Evolutionary conservation across 1,140 invertebrate species (phyloP), one percentile per base, ranked within the genome.

Genomic region (Venustaconcha ellipsiformis): DNA sequence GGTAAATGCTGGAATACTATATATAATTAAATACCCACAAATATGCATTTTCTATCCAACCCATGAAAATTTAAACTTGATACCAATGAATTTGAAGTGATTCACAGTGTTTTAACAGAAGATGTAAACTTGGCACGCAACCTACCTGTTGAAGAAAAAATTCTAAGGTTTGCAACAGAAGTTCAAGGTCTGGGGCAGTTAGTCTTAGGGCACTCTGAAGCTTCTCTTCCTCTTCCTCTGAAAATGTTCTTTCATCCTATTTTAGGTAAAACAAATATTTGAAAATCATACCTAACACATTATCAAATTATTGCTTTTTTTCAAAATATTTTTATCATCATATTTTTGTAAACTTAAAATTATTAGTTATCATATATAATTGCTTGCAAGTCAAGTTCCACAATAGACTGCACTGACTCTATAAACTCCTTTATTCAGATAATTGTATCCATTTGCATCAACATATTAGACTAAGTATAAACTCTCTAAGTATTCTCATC

Each of bases 81-180:
- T 48, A 48, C 37, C 37, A 48, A 6, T 48, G 37, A 48, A 48
- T 11, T 48, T 48, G 11, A 48, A 11, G 37, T 48, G 37, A 48
- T 48, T 48, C 37, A 48, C 37, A 48, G 37, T 11, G 0, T 48
- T 48, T 48, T 48, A 48, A 18, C 5, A 56, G 65, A 67, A 67
- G 72, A 66, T 20, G 17, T 3, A 55, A 62, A 30, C 63, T 64
- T 67, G 65, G 18, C 17, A 17, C 65, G 0, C 26, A 23, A 55
- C 74, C 57, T 64, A 88, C 88, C 84, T 89, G 88, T 64, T 89
- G 88, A 30, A 89, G 73, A 68, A 89, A 84, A 71, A 89, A 89
- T 70, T 89, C 88, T 20, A 87, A 73, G n/a, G 87, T 87, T 66
- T 88, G 80, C 20, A 89, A 57, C 23, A 89, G 69, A 17, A 88